Conservation (phyloP, 2,888 invertebrate species). For the Drosophila acutilabella region DNA sequence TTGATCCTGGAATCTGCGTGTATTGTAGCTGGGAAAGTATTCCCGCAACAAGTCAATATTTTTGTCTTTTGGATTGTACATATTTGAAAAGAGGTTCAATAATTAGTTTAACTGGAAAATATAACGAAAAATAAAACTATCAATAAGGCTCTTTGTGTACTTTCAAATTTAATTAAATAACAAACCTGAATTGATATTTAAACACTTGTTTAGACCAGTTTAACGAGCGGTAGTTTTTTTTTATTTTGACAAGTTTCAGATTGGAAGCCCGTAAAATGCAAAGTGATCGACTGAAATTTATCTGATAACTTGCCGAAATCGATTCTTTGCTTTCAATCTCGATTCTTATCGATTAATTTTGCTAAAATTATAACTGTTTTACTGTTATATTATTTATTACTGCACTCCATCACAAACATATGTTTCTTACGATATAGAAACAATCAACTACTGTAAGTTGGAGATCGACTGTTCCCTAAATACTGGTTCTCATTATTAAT, state of each 20-base stretch:
- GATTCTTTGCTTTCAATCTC: neutral
- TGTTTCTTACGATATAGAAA: no score
- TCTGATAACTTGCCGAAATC: neutral
- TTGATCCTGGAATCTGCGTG: slow-evolving; percentile 68
- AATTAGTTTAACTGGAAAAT: neutral
- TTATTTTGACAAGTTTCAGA: neutral
- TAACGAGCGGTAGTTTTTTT: neutral
- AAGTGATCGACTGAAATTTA: neutral
- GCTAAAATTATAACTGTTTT: no score
- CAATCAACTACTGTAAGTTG: no score
- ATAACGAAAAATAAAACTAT: neutral
- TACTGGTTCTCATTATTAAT: no score
- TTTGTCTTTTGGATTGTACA: slow-evolving; percentile 58
- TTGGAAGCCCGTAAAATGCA: neutral
- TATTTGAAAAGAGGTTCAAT: slow-evolving; percentile 14
- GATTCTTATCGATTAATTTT: neutral
- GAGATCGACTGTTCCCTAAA: no score
- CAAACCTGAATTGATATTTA: neutral
- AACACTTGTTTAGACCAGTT: neutral
- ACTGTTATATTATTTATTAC: no score
- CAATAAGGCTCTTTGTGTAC: neutral
- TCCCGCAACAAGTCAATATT: slow-evolving; percentile 71
- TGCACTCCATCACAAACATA: no score
- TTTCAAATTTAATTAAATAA: neutral
- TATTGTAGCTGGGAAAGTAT: slow-evolving; percentile 77